These are phyloP conservation scores for Sebastes itinus DNA, from an alignment of 2,797 vertebrate species.

Conservation along the genomic window DNA sequence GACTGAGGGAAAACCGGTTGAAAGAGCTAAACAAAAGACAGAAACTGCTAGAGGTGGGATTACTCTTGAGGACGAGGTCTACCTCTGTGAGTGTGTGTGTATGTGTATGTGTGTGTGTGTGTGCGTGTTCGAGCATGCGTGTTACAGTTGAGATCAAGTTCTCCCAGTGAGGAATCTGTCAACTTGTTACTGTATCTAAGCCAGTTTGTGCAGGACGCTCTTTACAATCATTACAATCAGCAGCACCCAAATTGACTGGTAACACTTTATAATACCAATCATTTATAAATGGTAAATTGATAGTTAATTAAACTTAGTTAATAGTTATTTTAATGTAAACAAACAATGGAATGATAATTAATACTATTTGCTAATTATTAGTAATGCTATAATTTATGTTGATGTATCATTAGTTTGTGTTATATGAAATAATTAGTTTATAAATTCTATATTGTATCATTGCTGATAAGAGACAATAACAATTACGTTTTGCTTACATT, in stretches of 20 bases:
- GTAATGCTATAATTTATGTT: too few relatives aligned
- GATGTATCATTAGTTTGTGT: too few relatives aligned
- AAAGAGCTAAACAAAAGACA: constrained; percentile 69
- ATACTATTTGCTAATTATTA: too few relatives aligned
- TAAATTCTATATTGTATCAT: too few relatives aligned
- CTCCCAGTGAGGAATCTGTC: constrained; percentile 18
- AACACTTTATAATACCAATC: too few relatives aligned
- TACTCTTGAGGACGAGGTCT: constrained; percentile 27
- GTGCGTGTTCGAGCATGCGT: background rate
- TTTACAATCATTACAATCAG: background rate
- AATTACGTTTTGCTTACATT: too few relatives aligned
- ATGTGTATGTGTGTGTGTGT: background rate
- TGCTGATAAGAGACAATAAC: too few relatives aligned
- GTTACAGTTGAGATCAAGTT: constrained; percentile 40
- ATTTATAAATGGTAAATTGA: too few relatives aligned
- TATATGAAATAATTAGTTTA: too few relatives aligned
- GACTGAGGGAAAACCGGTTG: constrained; percentile 54
- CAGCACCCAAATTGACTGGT: background rate
- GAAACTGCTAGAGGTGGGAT: constrained; percentile 68
- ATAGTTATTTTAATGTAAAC: too few relatives aligned
- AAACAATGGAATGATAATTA: too few relatives aligned
- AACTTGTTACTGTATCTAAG: constrained; percentile 11
- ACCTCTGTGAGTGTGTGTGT: background rate
- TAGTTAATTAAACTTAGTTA: too few relatives aligned
- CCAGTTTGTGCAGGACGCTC: background rate